These are phyloP conservation scores for Deilephila elpenor DNA, from an alignment of 2,888 invertebrate genomes.

Conservation along the genomic window DNA sequence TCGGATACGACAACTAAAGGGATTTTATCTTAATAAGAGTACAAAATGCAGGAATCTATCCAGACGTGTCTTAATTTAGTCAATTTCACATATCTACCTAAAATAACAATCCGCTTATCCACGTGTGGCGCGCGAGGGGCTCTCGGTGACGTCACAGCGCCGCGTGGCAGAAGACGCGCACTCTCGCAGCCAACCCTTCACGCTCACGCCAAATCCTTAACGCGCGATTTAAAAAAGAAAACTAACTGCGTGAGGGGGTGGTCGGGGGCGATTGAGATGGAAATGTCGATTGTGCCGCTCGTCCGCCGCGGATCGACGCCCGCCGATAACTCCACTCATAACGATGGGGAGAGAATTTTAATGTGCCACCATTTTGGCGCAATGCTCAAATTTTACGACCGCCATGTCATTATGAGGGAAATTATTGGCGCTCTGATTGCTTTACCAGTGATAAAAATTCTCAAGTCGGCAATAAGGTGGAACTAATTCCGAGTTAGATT, in stretches of 20 bases:
- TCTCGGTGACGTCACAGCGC: not conserved
- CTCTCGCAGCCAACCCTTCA: constrained; percentile 69
- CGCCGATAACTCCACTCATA: constrained; percentile 81
- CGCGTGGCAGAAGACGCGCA: constrained; percentile 38
- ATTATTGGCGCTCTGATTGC: constrained; percentile 85
- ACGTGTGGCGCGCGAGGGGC: not conserved
- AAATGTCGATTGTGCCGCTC: constrained; percentile 80
- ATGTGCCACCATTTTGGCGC: constrained; percentile 85
- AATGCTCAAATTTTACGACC: constrained; percentile 85
- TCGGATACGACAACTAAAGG: too few species aligned
- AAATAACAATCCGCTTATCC: constrained; percentile 9
- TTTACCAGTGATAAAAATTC: constrained; percentile 84
- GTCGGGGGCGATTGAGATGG: constrained; percentile 75
- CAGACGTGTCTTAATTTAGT: not conserved
- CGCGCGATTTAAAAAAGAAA: constrained; percentile 85
- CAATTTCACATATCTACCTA: not conserved
- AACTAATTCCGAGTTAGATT: constrained; percentile 81
- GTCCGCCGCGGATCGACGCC: constrained; percentile 65
- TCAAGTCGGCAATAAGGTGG: constrained; percentile 83
- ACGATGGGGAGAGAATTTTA: constrained; percentile 84
- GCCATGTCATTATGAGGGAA: constrained; percentile 83
- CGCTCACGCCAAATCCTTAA: constrained; percentile 78
- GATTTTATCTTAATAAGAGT: too few species aligned
- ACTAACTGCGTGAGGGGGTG: constrained; percentile 71
- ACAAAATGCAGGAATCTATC: not conserved